Percentiles rank a stretch among this genome's conserved stretches.
Conservation (phyloP, 2,113 vertebrate genomes). For the Xenopus tropicalis region DNA sequence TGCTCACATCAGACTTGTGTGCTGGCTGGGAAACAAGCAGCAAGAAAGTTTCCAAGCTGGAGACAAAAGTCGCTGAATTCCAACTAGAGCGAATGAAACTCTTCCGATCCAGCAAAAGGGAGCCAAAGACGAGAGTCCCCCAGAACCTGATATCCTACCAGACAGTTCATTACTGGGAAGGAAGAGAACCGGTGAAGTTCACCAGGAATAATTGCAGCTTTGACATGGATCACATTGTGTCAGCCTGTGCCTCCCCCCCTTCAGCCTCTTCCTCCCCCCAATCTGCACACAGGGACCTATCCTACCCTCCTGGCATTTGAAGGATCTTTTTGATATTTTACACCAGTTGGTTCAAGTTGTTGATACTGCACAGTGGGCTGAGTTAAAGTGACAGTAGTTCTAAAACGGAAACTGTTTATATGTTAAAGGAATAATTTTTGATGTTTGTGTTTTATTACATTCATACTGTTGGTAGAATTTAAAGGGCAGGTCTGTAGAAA, state of each 20-base stretch:
- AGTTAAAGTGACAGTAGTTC: neutral
- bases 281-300: neutral
- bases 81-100: neutral
- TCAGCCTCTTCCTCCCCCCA: neutral
- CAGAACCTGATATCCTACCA: constrained; percentile 6
- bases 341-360: neutral
- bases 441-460: too few species aligned
- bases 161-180: neutral
- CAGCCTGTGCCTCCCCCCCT: constrained; percentile 6
- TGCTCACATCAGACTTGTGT: neutral
- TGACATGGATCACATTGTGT: constrained; percentile 33
- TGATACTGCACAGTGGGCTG: neutral
- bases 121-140: neutral
- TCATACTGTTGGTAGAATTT: too few species aligned
- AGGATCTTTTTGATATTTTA: constrained; percentile 16
- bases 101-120: neutral
- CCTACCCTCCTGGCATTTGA: neutral
- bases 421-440: too few species aligned
- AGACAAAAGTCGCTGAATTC: neutral
- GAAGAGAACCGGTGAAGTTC: constrained; percentile 10
- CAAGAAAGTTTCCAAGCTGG: neutral
- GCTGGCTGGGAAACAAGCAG: neutral
- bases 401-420: neutral
- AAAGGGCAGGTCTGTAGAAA: too few species aligned
- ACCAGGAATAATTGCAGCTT: constrained; percentile 17